Evolutionary conservation across 2,797 vertebrate genomes (phyloP).

Genomic region (Valencia hispanica): DNA sequence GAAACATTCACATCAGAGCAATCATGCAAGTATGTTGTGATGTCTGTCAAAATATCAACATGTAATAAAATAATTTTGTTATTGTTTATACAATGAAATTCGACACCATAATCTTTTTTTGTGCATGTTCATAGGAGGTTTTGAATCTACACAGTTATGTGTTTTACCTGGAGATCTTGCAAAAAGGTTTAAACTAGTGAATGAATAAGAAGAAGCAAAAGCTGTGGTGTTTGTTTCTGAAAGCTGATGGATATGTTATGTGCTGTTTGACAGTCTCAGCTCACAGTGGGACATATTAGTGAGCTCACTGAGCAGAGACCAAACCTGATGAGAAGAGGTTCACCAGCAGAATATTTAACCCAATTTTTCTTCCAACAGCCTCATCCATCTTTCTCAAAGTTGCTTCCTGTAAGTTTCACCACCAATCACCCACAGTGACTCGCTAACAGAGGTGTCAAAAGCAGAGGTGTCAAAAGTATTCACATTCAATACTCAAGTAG

Average conservation of each 20-base stretch:
- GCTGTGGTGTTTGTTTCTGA: conserved; percentile 9
- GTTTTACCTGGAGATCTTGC: not conserved
- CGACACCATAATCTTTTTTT: conserved; percentile 62
- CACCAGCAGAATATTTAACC: conserved; percentile 45
- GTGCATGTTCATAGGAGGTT: conserved; percentile 18
- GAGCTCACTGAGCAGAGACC: conserved; percentile 48
- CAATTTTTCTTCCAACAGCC: conserved; percentile 41
- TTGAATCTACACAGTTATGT: conserved; percentile 14
- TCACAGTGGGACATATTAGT: conserved; percentile 52
- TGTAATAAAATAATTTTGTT: conserved; percentile 81
- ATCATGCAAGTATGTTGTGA: conserved; percentile 80
- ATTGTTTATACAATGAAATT: conserved; percentile 78
- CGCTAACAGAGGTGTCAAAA: no score
- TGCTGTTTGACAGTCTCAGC: conserved; percentile 36
- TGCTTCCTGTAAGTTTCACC: conserved; percentile 33
- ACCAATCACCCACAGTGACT: conserved; percentile 31
- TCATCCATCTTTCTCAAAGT: conserved; percentile 21
- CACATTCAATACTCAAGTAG: no score
- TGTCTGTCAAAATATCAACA: conserved; percentile 77
- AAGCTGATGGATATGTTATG: conserved; percentile 48
- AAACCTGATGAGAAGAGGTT: conserved; percentile 49
- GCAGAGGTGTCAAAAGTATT: no score
- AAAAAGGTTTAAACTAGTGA: conserved; percentile 13
- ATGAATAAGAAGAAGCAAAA: conserved; percentile 33
- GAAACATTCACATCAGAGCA: conserved; percentile 68